Conservation (phyloP, 2,113 vertebrate genomes). For the Hydrochoerus hydrochaeris region DNA sequence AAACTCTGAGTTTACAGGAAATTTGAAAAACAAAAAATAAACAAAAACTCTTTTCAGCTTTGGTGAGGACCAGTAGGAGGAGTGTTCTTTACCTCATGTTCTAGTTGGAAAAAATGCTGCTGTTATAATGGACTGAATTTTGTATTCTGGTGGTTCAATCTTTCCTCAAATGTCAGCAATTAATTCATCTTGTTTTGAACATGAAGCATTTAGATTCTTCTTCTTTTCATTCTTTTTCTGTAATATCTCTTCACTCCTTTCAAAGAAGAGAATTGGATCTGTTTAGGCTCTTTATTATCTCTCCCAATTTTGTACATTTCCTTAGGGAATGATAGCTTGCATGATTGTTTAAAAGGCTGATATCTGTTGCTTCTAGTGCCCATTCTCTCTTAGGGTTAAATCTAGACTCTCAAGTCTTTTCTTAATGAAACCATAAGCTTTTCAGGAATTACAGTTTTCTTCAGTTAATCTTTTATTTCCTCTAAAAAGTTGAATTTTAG, state of each 20-base stretch:
- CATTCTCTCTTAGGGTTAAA: neutral
- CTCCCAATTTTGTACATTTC: neutral
- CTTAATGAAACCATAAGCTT: neutral
- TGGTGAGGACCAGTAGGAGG: neutral
- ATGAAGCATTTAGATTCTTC: conserved; percentile 3
- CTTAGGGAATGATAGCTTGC: neutral
- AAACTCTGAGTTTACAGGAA: neutral
- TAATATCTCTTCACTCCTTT: neutral
- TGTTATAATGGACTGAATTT: neutral
- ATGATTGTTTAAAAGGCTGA: neutral
- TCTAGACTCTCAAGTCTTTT: neutral
- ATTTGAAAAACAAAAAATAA: neutral
- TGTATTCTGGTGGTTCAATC: conserved; percentile 8
- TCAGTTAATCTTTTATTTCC: neutral
- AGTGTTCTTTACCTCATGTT: neutral
- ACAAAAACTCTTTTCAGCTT: conserved; percentile 13
- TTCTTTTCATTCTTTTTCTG: neutral
- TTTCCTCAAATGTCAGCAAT: conserved; percentile 33
- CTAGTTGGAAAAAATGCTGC: neutral
- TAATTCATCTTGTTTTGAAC: neutral
- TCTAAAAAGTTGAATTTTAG: neutral
- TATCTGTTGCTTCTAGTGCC: neutral
- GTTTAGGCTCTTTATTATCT: neutral
- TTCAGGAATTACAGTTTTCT: conserved; percentile 43
- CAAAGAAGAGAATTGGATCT: neutral